Conservation (phyloP, 2,797 vertebrate genomes). For the Centroberyx gerrardi region DNA sequence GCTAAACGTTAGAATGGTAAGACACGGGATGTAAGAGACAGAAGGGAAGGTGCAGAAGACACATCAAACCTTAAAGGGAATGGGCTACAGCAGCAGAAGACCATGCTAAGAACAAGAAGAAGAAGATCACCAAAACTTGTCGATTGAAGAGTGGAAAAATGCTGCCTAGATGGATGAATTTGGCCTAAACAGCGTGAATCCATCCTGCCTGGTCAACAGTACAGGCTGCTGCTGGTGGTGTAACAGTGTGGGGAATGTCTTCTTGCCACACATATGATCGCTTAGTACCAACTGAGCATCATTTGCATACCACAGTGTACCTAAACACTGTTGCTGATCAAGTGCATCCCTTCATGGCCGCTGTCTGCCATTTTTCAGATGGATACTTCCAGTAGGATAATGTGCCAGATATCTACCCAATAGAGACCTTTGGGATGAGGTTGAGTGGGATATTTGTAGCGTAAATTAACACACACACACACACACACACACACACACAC, state of each 20-base stretch:
- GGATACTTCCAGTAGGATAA: slow-evolving; percentile 48
- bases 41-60: no score
- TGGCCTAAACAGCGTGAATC: slow-evolving; percentile 44
- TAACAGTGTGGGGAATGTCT: slow-evolving; percentile 35
- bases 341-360: slow-evolving; percentile 25
- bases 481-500: no score
- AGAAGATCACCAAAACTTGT: slow-evolving; percentile 7
- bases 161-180: slow-evolving; percentile 17
- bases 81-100: no score
- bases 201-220: slow-evolving; percentile 22
- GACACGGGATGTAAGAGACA: no score
- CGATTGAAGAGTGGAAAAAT: slow-evolving; percentile 37
- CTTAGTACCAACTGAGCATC: slow-evolving; percentile 35
- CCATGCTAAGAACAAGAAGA: no score
- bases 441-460: slow-evolving; percentile 33
- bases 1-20: neutral
- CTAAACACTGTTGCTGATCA: slow-evolving; percentile 36
- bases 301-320: slow-evolving; percentile 22
- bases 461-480: neutral
- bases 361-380: slow-evolving; percentile 25
- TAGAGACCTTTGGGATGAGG: slow-evolving; percentile 14
- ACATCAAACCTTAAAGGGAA: no score
- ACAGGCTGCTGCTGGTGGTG: slow-evolving; percentile 40
- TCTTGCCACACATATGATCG: slow-evolving; percentile 21
- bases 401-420: slow-evolving; percentile 13